Conservation (phyloP, 2,888 invertebrate genomes). For the Syrphus vitripennis region DNA sequence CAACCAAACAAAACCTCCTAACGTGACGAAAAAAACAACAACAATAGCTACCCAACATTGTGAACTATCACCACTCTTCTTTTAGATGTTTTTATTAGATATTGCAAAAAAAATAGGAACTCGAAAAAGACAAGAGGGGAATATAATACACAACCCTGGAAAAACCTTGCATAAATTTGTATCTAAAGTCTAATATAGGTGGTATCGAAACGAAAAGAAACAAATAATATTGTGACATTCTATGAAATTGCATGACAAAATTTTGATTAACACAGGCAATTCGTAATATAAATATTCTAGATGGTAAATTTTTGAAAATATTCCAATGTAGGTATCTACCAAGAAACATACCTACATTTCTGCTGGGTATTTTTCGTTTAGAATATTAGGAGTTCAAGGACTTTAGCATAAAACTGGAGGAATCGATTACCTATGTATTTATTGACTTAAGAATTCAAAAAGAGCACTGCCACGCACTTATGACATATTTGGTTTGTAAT, state of each 20-base stretch:
- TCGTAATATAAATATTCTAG: not conserved
- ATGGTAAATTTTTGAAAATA: no score
- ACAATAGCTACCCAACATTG: slow-evolving; percentile 27
- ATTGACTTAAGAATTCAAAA: no score
- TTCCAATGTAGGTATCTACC: no score
- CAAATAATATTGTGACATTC: slow-evolving; percentile 50
- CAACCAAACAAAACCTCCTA: not conserved
- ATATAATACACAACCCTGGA: no score
- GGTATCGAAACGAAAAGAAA: not conserved
- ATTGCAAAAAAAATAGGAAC: slow-evolving; percentile 20
- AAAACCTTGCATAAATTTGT: not conserved
- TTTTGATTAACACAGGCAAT: slow-evolving; percentile 50
- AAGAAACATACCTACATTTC: no score
- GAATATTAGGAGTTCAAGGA: no score
- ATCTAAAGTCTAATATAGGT: slow-evolving; percentile 19
- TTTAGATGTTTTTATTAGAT: slow-evolving; percentile 1
- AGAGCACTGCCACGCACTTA: no score
- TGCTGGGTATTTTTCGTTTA: no score
- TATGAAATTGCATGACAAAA: slow-evolving; percentile 64
- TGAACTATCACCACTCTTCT: slow-evolving; percentile 25
- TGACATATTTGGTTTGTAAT: no score
- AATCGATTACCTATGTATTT: no score
- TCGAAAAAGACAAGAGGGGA: not conserved
- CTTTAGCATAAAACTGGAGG: no score
- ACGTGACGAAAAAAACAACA: not conserved